Evolutionary conservation across 2,113 vertebrate genomes (phyloP).

Genomic region (Pogona vitticeps): DNA sequence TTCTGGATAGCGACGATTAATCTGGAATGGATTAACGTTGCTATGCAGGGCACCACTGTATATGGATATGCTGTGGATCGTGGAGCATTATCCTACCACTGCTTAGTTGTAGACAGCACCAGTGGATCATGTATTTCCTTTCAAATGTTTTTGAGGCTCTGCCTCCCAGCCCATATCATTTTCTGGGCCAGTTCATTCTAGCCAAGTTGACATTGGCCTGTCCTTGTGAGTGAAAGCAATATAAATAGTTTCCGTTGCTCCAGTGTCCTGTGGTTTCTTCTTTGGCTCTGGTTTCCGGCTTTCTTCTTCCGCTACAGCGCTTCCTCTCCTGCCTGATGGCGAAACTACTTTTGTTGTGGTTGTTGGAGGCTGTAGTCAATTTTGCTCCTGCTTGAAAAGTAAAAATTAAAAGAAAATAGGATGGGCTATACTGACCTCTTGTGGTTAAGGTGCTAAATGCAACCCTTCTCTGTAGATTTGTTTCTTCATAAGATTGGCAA

Average conservation of each 20-base stretch:
- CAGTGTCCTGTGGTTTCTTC: neutral
- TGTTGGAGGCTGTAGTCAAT: neutral
- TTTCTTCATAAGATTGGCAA: no score
- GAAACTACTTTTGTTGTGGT: neutral
- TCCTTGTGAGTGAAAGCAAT: no score
- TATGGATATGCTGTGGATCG: no score
- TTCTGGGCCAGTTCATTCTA: neutral
- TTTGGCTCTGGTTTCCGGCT: neutral
- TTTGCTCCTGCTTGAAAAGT: neutral
- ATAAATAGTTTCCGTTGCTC: neutral
- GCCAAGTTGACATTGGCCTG: neutral
- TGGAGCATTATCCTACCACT: neutral
- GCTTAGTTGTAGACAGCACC: neutral
- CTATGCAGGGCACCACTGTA: no score
- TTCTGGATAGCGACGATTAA: no score
- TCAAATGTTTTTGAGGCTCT: neutral
- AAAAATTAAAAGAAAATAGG: neutral
- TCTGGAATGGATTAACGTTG: no score
- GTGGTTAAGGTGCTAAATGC: constrained; percentile 15
- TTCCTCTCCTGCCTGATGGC: no score
- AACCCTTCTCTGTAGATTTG: neutral
- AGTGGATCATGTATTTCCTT: neutral
- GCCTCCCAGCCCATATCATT: no score
- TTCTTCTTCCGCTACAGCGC: neutral
- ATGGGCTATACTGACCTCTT: constrained; percentile 39